Evolutionary conservation across 1,140 invertebrate genomes (phyloP), one percentile per base, ranked within the genome.

Genomic region (Lucilia cuprina): DNA sequence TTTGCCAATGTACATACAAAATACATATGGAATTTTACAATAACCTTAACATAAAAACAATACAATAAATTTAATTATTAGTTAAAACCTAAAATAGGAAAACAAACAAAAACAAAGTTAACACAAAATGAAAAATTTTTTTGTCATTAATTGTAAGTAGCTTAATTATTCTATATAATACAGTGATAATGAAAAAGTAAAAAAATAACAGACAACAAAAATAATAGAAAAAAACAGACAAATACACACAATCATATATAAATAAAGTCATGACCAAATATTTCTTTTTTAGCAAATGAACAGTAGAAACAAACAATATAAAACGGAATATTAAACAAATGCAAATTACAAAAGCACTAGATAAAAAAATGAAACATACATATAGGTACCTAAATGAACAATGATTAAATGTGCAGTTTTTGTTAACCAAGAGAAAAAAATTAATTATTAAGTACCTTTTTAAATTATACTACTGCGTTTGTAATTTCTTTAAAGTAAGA

Each of bases 241-340:
- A 30, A 30, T 10, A 41, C 41, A 41, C 41, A 41, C 41, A 41
- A 41, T 41, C n/a, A 17, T 60, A 60, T 60, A 17, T n/a, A 60
- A 60, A 60, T 60, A 60, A 60, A 60, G 55, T 60, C 55, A 60
- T 60, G 55, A 60, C 55, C 55, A 60, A 60, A 60, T 60, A 60
- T 60, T 60, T 60, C 55, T 60, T 60, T n/a, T 60, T 60, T 14
- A 60, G 14, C 55, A 60, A 60, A 60, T 60, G 55, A 60, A 14
- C 55, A 17, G n/a, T 14, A n/a, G 5, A 7, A n/a, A 60, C 13
- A 60, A 60, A 60, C 5, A 14, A 60, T n/a, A n/a, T 7, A 60
- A n/a, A n/a, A 60, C 14, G n/a, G n/a, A 60, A n/a, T 7, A 7
- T 17, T n/a, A 17, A 60, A 0, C 55, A 60, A 60, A 60, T 60